Conservation (phyloP, 1,140 invertebrate genomes). For the Drosophila suzukii region DNA sequence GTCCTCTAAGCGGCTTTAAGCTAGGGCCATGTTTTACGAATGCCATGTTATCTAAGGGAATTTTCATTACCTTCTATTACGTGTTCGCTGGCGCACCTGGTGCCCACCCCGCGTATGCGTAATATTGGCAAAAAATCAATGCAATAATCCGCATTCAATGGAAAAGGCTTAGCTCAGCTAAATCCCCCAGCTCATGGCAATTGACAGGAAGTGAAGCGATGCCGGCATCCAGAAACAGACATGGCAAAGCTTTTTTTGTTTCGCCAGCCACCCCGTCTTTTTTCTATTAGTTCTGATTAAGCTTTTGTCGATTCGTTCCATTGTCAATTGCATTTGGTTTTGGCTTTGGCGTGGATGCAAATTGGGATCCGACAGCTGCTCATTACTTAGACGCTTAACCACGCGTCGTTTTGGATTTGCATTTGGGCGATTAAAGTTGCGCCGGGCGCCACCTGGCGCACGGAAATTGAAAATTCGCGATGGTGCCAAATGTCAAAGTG, state of each 20-base stretch:
- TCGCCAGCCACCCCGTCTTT: slow-evolving; percentile 22
- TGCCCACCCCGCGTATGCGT: slow-evolving; percentile 44
- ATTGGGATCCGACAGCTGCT: slow-evolving; percentile 55
- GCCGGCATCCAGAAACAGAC: slow-evolving; percentile 35
- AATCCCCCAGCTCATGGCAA: slow-evolving; percentile 67
- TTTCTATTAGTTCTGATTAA: slow-evolving; percentile 62
- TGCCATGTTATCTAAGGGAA: neutral
- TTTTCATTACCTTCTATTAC: neutral
- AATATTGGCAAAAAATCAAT: slow-evolving; percentile 62
- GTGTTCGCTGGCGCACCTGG: slow-evolving; percentile 28
- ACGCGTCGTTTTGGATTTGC: slow-evolving; percentile 69
- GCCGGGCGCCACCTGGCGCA: slow-evolving; percentile 55
- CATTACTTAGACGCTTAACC: slow-evolving; percentile 76
- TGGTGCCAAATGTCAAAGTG: slow-evolving; percentile 74
- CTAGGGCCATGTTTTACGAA: neutral
- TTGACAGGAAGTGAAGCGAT: slow-evolving; percentile 58
- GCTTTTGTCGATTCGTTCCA: slow-evolving; percentile 44
- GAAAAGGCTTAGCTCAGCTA: slow-evolving; percentile 63
- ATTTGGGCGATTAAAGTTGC: slow-evolving; percentile 68
- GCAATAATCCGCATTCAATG: slow-evolving; percentile 62
- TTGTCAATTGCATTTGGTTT: slow-evolving; percentile 70
- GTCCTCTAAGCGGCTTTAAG: neutral
- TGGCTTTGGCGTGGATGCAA: slow-evolving; percentile 53
- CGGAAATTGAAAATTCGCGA: slow-evolving; percentile 47
- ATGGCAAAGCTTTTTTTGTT: slow-evolving; percentile 51